Percentiles rank a stretch among this genome's conserved stretches.
These are phyloP conservation scores for Columba guinea DNA, from an alignment of 2,797 vertebrate species.

Conservation along the genomic window DNA sequence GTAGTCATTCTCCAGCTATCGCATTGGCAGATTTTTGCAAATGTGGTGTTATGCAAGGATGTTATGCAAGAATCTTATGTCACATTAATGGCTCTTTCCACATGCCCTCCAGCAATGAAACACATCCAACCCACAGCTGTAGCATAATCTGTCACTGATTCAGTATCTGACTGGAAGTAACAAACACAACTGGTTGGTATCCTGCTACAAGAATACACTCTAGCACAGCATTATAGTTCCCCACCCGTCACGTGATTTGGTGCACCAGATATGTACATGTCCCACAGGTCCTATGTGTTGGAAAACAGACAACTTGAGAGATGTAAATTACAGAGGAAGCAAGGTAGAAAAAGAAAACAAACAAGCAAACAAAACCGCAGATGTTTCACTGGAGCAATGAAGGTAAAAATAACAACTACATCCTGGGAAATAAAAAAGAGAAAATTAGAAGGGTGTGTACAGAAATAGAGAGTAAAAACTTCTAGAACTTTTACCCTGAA, in stretches of 20 bases:
- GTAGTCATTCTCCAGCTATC: background rate
- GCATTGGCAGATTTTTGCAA: background rate
- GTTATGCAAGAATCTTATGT: background rate
- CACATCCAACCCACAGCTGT: background rate
- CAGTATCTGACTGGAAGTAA: background rate
- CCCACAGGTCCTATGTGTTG: background rate
- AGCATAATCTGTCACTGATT: background rate
- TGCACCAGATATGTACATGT: background rate
- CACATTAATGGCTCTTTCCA: background rate
- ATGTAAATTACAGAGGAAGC: background rate
- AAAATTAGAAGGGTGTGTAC: background rate
- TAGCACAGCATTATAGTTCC: background rate
- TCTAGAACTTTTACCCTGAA: background rate
- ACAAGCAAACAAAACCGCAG: background rate
- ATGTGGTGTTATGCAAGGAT: background rate
- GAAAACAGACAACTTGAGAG: background rate
- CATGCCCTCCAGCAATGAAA: background rate
- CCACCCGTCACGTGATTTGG: background rate
- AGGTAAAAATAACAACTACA: background rate
- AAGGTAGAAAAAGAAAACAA: background rate
- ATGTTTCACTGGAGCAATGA: background rate
- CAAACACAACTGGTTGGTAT: background rate
- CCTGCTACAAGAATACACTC: background rate
- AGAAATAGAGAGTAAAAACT: background rate
- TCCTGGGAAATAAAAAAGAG: background rate